Percentiles rank a stretch among this genome's conserved stretches.
Evolutionary conservation across 64 coral and sea anemone species (phyloP).

Genomic region (Montipora cactus): DNA sequence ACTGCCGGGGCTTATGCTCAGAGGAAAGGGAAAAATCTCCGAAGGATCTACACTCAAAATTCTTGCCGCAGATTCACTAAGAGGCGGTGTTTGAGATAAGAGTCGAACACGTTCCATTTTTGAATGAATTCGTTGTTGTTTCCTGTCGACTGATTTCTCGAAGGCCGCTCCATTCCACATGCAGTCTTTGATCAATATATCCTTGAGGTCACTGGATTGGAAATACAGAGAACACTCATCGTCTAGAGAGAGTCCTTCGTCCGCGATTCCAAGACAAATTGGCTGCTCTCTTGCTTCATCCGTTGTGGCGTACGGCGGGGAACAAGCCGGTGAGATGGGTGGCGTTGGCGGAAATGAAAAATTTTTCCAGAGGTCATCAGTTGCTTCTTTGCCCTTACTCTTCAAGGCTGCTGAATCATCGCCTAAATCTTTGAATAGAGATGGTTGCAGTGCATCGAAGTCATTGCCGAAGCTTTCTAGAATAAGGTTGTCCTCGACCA

Average conservation of each 20-base stretch:
- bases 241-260: constrained; percentile 66
- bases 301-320: constrained; percentile 62
- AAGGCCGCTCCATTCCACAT: constrained; percentile 94
- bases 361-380: constrained; percentile 67
- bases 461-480: constrained; percentile 68
- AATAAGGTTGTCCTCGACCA: constrained; percentile 44
- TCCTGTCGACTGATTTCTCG: constrained; percentile 62
- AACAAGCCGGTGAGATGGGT: constrained; percentile 84
- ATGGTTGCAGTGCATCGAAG: constrained; percentile 84
- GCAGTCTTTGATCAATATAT: constrained; percentile 96
- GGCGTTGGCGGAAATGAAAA: constrained; percentile 92
- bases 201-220: constrained; percentile 87
- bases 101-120: constrained; percentile 75
- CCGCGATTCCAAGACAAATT: constrained; percentile 82
- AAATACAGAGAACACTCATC: constrained; percentile 92
- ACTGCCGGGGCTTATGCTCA: constrained; percentile 65
- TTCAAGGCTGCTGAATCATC: constrained; percentile 82
- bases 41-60: constrained; percentile 91
- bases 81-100: constrained; percentile 83
- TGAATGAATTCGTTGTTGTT: constrained; percentile 40
- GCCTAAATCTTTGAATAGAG: constrained; percentile 85
- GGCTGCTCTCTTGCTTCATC: constrained; percentile 78
- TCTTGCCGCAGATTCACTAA: constrained; percentile 78
- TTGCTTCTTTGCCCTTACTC: constrained; percentile 64
- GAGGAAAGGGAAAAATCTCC: constrained; percentile 91